Conservation (phyloP, 2,113 vertebrate genomes). For the Urocynchramus pylzowi region DNA sequence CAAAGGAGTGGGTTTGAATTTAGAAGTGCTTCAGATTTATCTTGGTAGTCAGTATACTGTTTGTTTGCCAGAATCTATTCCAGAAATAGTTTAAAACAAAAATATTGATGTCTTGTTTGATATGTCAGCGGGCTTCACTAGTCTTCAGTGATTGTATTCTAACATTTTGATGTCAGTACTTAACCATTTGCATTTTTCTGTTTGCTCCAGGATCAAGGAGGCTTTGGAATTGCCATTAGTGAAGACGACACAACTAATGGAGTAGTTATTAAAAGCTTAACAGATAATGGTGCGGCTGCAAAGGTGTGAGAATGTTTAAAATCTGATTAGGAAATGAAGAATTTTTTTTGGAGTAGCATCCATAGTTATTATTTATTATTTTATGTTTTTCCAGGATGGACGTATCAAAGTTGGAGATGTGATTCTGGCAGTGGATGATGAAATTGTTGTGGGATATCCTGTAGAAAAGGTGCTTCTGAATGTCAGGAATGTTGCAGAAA, state of each 20-base stretch:
- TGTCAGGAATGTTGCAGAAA: not conserved
- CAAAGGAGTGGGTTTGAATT: not conserved
- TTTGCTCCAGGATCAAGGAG: constrained; percentile 80
- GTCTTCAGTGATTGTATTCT: not conserved
- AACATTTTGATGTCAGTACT: not conserved
- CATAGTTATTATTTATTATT: not conserved
- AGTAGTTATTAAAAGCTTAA: constrained; percentile 79
- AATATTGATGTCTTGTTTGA: not conserved
- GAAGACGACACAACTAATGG: constrained; percentile 79
- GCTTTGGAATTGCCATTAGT: constrained; percentile 81
- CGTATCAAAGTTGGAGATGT: constrained; percentile 81
- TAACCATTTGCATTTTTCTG: not conserved
- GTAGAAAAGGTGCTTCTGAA: constrained; percentile 82
- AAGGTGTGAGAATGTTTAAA: constrained; percentile 67
- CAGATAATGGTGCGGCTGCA: constrained; percentile 76
- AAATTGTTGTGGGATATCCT: constrained; percentile 79
- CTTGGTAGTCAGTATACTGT: not conserved
- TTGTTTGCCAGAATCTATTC: not conserved
- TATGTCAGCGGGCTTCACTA: not conserved
- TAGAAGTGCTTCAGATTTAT: not conserved
- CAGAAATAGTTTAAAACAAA: not conserved
- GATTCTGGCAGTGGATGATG: constrained; percentile 84
- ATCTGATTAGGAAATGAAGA: not conserved
- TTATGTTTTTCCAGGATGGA: constrained; percentile 76
- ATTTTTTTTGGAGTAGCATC: not conserved